Evolutionary conservation across 2,888 invertebrate genomes (phyloP).

Genomic region (Sarcophaga caerulescens): DNA sequence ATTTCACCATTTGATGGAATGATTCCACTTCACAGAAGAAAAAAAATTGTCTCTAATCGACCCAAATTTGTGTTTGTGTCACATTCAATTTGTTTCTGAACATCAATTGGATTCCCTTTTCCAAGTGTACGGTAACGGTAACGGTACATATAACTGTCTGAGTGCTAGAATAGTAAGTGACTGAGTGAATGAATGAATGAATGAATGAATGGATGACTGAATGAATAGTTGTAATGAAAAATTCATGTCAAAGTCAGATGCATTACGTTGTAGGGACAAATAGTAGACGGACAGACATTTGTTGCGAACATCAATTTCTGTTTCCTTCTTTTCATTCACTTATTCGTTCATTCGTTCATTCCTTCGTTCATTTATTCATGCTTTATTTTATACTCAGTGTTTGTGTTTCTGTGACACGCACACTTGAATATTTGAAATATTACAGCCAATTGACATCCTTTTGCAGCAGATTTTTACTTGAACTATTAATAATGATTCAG

Average conservation of each 20-base stretch:
- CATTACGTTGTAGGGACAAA: not conserved
- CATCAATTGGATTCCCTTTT: constrained; percentile 16
- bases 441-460: constrained; percentile 42
- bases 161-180: no score
- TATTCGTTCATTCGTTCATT: not conserved
- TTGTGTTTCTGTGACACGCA: constrained; percentile 24
- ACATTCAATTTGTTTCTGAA: constrained; percentile 27
- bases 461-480: not conserved
- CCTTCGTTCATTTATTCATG: not conserved
- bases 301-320: not conserved
- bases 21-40: not conserved
- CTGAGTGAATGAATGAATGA: no score
- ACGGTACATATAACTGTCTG: no score
- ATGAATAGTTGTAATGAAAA: constrained; percentile 44
- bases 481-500: constrained; percentile 19
- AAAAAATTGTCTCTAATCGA: not conserved
- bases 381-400: not conserved
- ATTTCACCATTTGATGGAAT: not conserved
- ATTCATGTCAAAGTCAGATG: constrained; percentile 60
- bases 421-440: constrained; percentile 54
- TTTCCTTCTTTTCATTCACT: not conserved
- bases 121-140: not conserved
- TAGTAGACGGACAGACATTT: not conserved
- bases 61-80: constrained; percentile 23
- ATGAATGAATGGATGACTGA: not conserved